Evolutionary conservation across 2,113 vertebrate genomes (phyloP), one percentile per base, ranked within the genome.

Genomic region (Antennarius striatus): DNA sequence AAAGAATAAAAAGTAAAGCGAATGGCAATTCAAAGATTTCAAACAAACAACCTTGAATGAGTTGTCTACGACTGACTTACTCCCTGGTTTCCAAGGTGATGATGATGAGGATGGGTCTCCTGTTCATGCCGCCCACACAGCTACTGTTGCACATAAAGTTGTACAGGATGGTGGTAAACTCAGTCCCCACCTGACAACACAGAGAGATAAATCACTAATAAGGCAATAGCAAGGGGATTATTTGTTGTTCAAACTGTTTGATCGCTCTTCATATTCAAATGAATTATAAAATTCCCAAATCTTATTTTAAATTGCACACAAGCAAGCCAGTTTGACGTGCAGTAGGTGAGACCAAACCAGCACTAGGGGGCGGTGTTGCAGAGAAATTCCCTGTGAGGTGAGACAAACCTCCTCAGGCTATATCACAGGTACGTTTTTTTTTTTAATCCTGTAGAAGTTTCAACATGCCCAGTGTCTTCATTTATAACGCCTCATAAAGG

Each of bases 81-180:
- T 99, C 98, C 83, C 96, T 92, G 0, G 93, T 95, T 91, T 99
- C 98, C 88, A 98, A 87, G 3, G 97, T 98, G 91, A 98, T 97
- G 88, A 99, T 99, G 84, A 99, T 96, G 80, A 99, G 95, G 85
- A 98, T 99, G 48, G 98, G 98, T 64, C 98, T 89, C 61, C 98
- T 93, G 88, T 99, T 99, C 98, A 99, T 99, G 17, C 98, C 97
- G n/a, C 98, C 98, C 10, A 98, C 97, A 16, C 98, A 99, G 90
- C 97, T 99, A 93, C 97, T 99, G 92, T 99, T 99, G 88, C 98
- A 99, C 98, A 99, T 98, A 85, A 99, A 99, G 92, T 99, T 99
- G 87, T 99, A 99, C 3, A 99, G 93, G 85, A 99, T 96, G 53
- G 96, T 99, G 84, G 97, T 99, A 75, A 96, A 99, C 86, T 99